phyloP scores from a whole-genome alignment of 2,888 invertebrate genomes.

The Merodon equestris region DNA sequence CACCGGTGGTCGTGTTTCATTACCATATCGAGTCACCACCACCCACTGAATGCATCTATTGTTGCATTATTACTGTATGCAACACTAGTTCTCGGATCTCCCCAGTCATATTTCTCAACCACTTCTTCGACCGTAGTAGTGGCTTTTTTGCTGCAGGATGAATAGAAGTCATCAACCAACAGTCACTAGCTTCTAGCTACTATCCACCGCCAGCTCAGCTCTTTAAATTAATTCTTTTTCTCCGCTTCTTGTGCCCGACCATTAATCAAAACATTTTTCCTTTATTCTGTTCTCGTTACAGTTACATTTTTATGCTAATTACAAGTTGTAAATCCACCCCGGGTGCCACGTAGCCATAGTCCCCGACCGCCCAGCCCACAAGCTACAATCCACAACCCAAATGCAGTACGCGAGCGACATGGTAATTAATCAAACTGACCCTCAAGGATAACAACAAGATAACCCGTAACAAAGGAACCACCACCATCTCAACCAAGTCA shows the following conservation, averaged over 20 bases:
- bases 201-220: too few species aligned
- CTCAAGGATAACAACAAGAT: slow-evolving; percentile 65
- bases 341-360: slow-evolving; percentile 40
- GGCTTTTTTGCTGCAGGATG: slow-evolving; percentile 2
- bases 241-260: not conserved
- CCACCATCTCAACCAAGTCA: not conserved
- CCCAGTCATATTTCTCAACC: slow-evolving; percentile 51
- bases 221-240: too few species aligned
- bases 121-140: slow-evolving; percentile 26
- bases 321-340: slow-evolving; percentile 72
- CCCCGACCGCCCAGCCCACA: slow-evolving; percentile 38
- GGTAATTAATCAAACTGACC: slow-evolving; percentile 65
- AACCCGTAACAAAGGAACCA: slow-evolving; percentile 35
- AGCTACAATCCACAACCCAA: slow-evolving; percentile 37
- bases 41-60: slow-evolving; percentile 27
- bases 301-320: slow-evolving; percentile 76
- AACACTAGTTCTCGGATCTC: slow-evolving; percentile 39
- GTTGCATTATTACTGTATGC: slow-evolving; percentile 29
- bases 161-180: too few species aligned
- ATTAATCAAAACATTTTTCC: slow-evolving; percentile 62
- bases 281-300: slow-evolving; percentile 70
- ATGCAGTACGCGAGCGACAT: slow-evolving; percentile 60
- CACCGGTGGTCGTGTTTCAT: slow-evolving; percentile 48
- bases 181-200: too few species aligned
- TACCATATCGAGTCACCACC: slow-evolving; percentile 1